A percentile compares a stretch with the other conserved stretches of the same genome.
phyloP scores from a whole-genome alignment of 2,113 vertebrate genomes.

The Brienomyrus longianalis region DNA sequence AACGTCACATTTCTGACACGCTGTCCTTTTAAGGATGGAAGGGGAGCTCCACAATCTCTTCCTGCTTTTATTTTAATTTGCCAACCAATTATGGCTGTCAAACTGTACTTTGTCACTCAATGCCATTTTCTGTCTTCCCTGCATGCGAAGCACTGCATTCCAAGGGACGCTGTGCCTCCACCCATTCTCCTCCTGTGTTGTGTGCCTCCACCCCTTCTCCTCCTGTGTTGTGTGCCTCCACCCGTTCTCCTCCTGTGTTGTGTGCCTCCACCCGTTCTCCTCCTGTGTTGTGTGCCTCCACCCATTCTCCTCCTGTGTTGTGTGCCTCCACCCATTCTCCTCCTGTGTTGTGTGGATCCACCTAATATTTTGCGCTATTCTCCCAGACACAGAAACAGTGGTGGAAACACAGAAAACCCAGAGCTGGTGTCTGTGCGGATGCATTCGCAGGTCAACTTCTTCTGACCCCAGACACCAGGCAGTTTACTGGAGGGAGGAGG shows the following conservation, averaged over 20 bases:
- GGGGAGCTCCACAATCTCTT: conserved; percentile 19
- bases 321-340: no score
- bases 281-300: neutral
- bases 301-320: no score
- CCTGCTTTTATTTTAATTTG: conserved; percentile 43
- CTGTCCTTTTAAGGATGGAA: conserved; percentile 31
- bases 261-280: neutral
- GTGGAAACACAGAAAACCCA: neutral
- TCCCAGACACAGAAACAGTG: neutral
- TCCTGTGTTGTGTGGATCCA: no score
- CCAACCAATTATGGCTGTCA: conserved; percentile 47
- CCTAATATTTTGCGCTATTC: neutral
- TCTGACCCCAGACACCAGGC: neutral
- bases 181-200: neutral
- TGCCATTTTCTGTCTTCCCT: conserved; percentile 32
- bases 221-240: neutral
- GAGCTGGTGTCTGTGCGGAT: neutral
- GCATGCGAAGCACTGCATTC: neutral
- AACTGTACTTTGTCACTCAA: conserved; percentile 35
- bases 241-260: neutral
- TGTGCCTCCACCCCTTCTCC: neutral
- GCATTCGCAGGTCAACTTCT: neutral
- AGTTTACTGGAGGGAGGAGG: neutral
- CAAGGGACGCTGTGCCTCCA: neutral
- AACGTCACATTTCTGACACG: neutral